Evolutionary conservation across 2,888 invertebrate genomes (phyloP), one percentile per base, ranked within the genome.

Genomic region (Rhamphomyia laevipes): DNA sequence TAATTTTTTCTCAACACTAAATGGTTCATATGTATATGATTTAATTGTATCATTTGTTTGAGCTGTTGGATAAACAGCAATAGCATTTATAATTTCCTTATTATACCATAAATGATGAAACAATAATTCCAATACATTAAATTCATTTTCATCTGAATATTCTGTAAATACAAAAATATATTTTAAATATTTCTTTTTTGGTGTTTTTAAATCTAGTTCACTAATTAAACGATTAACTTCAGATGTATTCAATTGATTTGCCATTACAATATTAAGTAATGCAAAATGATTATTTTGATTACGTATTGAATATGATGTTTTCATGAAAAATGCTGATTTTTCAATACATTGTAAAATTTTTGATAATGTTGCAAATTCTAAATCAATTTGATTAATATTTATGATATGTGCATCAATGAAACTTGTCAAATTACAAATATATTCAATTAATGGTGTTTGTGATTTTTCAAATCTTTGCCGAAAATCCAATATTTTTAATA

Each of bases 1-100:
- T 35, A n/a, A 35, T 38, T 38, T 38, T 17, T 16, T 38, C 17
- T 38, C 17, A 38, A 9, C 4, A 16, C 17, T n/a, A 53, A 65
- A 68, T 0, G 66, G 66, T 30, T 66, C 58, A 48, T 58, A 67
- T 13, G 63, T 62, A 16, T 6, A 15, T n/a, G 27, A 42, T 42
- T 9, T 16, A 16, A n/a, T 23, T 42, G 42, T 13, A 18, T 9
- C 15, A 27, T 27, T 18, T 41, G 4, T 13, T 18, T 16, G 10
- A 17, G 40, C 50, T 27, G 12, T 23, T 4, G 16, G 54, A 56
- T 17, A 65, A 10, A 56, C 49, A 4, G 57, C 61, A 17, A 66
- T 43, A 0, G 54, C 65, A 47, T 61, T 57, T 7, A 64, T 51
- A 18, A 65, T 48, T 4, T 59, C 51, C 40, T 60, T 62, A 3